A percentile compares a stretch with the other conserved stretches of the same genome.
These are phyloP conservation scores for Xenopus petersii DNA, from an alignment of 2,797 vertebrate genomes.

Conservation along the genomic window DNA sequence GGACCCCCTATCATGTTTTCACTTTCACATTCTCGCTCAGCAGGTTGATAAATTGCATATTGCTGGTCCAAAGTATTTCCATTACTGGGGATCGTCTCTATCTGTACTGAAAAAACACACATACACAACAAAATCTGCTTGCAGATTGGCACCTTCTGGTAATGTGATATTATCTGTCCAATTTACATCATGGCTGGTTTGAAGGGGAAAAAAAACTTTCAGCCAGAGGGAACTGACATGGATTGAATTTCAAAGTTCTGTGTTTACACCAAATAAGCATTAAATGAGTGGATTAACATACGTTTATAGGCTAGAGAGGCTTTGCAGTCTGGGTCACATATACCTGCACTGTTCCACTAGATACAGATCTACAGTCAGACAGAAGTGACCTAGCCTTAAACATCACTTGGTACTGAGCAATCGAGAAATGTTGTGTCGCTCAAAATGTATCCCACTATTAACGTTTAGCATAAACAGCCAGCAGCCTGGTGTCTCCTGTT, in stretches of 20 bases:
- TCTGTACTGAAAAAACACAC: constrained; percentile 1
- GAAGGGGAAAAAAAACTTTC: not conserved
- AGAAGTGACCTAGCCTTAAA: no score
- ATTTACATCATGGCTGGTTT: constrained; percentile 15
- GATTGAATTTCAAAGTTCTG: constrained; percentile 1
- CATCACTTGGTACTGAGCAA: no score
- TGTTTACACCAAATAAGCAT: not conserved
- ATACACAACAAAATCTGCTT: constrained; percentile 2
- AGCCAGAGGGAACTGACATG: not conserved
- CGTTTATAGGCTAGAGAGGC: not conserved
- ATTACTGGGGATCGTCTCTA: constrained; percentile 4
- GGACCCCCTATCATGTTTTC: constrained; percentile 34
- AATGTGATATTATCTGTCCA: constrained; percentile 7
- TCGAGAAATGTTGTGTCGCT: no score
- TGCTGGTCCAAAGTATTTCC: constrained; percentile 26
- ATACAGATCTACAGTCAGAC: no score
- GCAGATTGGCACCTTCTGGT: constrained; percentile 21
- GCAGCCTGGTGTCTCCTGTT: not conserved
- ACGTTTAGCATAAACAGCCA: not conserved
- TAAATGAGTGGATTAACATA: not conserved
- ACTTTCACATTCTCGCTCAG: constrained; percentile 31
- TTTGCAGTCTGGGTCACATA: not conserved
- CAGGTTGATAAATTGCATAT: constrained; percentile 40
- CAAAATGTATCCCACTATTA: no score
- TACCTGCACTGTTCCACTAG: not conserved